Base-by-base conservation (phyloP, 2,888 invertebrate species). In the Aleiodes testaceus region DNA sequence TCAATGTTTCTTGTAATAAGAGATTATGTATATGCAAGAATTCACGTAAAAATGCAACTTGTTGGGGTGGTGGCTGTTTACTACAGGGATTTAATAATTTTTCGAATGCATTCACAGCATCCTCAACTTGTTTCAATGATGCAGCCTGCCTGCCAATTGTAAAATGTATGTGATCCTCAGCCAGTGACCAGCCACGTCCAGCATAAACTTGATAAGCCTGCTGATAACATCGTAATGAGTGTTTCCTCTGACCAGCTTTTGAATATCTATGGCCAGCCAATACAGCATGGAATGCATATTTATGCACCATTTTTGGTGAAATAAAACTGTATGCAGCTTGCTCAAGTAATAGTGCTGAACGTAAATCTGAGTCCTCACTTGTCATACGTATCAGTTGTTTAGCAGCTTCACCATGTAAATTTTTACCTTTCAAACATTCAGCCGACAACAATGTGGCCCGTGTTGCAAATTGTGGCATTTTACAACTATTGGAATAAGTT, bases 221-320 rank as follows among this genome's bases (percentile, higher is more conserved):
- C 75, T 93, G 93, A 84, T 98, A 98, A 82, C 97, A 96, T 77
- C 97, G 90, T 73, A 97, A 91, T 0, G 97, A 95, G 88, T 98
- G 98, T 85, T 94, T 95, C 76, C 95, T 92, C 88, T 98, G 97
- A 0, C 95, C 95, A 12, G 97, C 95, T 87, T 98, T 97, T 11
- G 95, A 96, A 88, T 94, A 98, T 71, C 99, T 90, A 88, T 99
- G 97, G 0, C 99, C 99, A 16, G 99, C 96, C 20, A 99, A 90
- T 18, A 99, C 97, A 90, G 97, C 95, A 84, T 99, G 97, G 87
- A 99, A 97, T 14, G 98, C 96, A 86, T 97, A 98, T 87, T 98
- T 98, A 66, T 98, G 90, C 78, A 94, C 91, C 94, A 96, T 94
- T 67, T 90, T 91, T 30, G 92, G 92, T 3, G 88, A 89, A 45